Conservation (phyloP, 2,113 vertebrate genomes). For the Rhinichthys klamathensis region DNA sequence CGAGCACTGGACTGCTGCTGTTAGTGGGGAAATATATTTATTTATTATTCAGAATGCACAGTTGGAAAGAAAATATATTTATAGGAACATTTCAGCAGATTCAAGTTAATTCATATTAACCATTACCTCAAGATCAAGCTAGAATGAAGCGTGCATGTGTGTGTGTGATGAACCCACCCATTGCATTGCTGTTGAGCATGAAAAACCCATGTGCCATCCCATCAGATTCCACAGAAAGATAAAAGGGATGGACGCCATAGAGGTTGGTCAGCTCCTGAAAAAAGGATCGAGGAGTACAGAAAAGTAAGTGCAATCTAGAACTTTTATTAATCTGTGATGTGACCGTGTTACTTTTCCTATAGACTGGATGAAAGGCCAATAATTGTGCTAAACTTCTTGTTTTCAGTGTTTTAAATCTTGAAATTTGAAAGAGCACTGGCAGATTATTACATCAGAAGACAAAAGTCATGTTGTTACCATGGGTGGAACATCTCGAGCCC, state of each 20-base stretch:
- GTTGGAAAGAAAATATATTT: no score
- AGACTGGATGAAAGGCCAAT: no score
- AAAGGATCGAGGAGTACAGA: background rate
- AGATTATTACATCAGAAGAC: background rate
- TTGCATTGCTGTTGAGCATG: slow-evolving; percentile 89
- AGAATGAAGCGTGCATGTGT: background rate
- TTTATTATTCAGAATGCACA: no score
- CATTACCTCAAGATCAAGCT: background rate
- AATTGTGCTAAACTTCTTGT: no score
- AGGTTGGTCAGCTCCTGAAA: slow-evolving; percentile 82
- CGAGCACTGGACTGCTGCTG: no score
- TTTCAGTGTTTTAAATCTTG: background rate
- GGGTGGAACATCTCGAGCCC: slow-evolving; percentile 86
- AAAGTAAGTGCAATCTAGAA: background rate
- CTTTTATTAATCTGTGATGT: background rate
- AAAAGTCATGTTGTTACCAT: slow-evolving; percentile 67
- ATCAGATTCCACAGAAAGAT: slow-evolving; percentile 82
- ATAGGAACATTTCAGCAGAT: no score
- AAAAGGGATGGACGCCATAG: slow-evolving; percentile 89
- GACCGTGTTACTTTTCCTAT: no score
- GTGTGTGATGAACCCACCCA: slow-evolving; percentile 68
- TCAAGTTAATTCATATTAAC: no score
- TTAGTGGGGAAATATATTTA: no score
- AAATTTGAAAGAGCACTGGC: background rate
- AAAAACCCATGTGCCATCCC: slow-evolving; percentile 86